Conservation (phyloP, 1,140 invertebrate genomes). For the Drosophila parvula region DNA sequence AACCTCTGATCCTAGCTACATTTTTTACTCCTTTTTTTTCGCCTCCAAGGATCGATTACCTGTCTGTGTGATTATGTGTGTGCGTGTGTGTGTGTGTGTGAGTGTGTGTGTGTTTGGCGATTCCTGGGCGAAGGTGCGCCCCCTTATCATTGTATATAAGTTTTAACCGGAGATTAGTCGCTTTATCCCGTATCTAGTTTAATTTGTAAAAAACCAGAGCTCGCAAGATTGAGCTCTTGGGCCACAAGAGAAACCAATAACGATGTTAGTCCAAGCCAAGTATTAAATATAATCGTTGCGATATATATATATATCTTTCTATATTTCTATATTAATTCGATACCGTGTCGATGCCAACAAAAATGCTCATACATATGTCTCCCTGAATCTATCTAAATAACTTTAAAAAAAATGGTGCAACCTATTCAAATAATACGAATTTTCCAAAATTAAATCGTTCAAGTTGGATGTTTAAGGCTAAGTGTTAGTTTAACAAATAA, state of each 20-base stretch:
- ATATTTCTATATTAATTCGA: not conserved
- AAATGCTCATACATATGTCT: slow-evolving; percentile 40
- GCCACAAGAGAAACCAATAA: not conserved
- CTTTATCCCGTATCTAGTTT: slow-evolving; percentile 26
- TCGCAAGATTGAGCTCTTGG: too few relatives aligned
- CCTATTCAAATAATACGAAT: slow-evolving; percentile 15
- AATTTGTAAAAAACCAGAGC: slow-evolving; percentile 15
- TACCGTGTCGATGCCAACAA: not conserved
- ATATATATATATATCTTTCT: not conserved
- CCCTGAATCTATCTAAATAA: not conserved
- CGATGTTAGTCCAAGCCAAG: slow-evolving; percentile 27
- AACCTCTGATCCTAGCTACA: slow-evolving; percentile 82
- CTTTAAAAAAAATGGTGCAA: not conserved
- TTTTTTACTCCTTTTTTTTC: not conserved
- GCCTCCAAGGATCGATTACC: too few relatives aligned
- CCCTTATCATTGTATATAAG: slow-evolving; percentile 35
- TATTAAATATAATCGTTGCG: slow-evolving; percentile 30
- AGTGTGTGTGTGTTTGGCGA: too few relatives aligned
- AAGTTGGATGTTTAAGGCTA: not conserved
- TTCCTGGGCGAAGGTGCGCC: slow-evolving; percentile 11
- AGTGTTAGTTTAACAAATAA: not conserved
- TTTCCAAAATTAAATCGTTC: not conserved
- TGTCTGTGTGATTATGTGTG: not conserved
- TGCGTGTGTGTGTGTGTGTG: not conserved
- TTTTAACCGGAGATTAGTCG: slow-evolving; percentile 30